Conservation (phyloP, 2,797 vertebrate genomes). For the Falco rusticolus region DNA sequence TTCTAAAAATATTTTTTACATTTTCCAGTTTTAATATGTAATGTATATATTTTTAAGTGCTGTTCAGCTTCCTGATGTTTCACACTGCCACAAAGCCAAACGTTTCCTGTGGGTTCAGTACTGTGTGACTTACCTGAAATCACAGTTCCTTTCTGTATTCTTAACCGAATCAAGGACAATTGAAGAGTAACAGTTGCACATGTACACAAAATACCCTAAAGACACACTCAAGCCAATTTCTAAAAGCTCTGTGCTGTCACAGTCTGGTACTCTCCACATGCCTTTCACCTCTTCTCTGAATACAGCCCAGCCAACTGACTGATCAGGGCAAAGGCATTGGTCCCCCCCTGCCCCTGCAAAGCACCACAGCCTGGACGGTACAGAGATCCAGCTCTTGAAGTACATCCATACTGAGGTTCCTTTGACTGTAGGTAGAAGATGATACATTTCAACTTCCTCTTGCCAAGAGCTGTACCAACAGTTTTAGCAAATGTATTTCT, state of each 20-base stretch:
- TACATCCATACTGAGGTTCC: not conserved
- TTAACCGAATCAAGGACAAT: not conserved
- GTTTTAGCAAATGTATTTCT: not conserved
- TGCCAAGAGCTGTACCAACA: not conserved
- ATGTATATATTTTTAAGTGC: not conserved
- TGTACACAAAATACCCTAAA: not conserved
- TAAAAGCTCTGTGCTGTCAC: not conserved
- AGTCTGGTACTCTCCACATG: not conserved
- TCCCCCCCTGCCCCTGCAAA: fast-evolving
- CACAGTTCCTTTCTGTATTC: not conserved
- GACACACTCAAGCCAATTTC: not conserved
- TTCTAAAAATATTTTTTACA: not conserved
- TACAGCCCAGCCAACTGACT: not conserved
- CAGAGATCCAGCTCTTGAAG: not conserved
- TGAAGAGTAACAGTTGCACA: not conserved
- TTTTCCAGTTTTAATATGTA: not conserved
- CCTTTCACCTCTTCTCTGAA: not conserved
- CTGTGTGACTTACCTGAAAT: not conserved
- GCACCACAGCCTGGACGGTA: not conserved
- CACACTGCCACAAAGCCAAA: not conserved
- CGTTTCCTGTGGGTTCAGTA: not conserved
- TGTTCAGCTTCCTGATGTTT: not conserved
- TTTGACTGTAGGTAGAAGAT: not conserved
- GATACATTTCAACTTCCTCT: not conserved
- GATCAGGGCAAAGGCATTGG: not conserved